These are phyloP conservation scores for Tamandua tetradactyla DNA, from an alignment of 2,797 vertebrate genomes.

Conservation along the genomic window DNA sequence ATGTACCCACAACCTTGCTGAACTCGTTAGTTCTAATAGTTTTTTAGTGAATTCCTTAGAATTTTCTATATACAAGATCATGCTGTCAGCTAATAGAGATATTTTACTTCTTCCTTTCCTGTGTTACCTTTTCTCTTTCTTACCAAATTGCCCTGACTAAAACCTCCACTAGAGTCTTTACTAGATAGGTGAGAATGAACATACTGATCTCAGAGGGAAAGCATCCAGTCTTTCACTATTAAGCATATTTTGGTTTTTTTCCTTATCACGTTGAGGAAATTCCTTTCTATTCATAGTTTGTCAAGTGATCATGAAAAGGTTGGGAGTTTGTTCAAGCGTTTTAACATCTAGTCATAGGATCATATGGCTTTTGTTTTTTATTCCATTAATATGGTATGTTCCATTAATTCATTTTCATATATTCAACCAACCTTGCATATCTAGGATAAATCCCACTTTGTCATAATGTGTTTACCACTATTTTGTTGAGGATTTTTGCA, in stretches of 20 bases:
- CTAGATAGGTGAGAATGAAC: background rate
- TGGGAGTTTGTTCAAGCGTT: background rate
- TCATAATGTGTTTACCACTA: background rate
- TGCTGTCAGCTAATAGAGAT: background rate
- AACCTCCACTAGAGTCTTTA: background rate
- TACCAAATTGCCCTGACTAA: background rate
- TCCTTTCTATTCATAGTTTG: background rate
- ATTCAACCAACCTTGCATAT: background rate
- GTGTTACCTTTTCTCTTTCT: background rate
- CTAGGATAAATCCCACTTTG: background rate
- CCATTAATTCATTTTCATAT: background rate
- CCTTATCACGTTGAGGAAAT: background rate
- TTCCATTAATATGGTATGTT: background rate
- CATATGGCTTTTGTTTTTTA: background rate
- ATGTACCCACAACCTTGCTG: background rate
- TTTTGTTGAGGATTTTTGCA: background rate
- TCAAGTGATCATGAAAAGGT: background rate
- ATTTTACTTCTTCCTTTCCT: background rate
- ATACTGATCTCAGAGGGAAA: background rate
- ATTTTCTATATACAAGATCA: background rate
- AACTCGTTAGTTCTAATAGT: background rate
- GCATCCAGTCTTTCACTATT: background rate
- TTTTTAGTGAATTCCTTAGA: background rate
- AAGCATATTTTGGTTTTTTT: background rate
- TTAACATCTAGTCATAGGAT: background rate